Evolutionary conservation across 1,140 invertebrate genomes (phyloP).

Genomic region (Drosophila funebris): DNA sequence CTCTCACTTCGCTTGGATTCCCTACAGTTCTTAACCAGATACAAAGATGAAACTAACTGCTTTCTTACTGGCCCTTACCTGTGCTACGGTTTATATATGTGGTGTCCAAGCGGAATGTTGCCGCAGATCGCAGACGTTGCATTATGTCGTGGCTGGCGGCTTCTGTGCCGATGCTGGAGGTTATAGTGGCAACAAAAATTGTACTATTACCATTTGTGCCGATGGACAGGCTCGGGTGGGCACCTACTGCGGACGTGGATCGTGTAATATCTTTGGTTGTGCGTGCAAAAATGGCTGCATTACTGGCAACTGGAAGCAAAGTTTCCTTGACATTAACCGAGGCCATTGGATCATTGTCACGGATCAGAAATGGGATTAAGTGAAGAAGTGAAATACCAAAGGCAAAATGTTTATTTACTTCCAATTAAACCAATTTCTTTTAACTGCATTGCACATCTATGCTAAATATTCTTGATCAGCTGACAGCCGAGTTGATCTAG

Average conservation of each 20-base stretch:
- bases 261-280: slow-evolving; percentile 8
- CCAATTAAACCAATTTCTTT: too few species aligned
- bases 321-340: not conserved
- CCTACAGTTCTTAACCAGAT: not conserved
- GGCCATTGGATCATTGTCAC: not conserved
- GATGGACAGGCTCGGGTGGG: not conserved
- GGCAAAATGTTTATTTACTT: too few species aligned
- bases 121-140: not conserved
- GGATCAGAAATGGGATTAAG: not conserved
- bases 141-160: not conserved
- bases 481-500: too few species aligned
- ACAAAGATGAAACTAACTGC: not conserved
- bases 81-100: not conserved
- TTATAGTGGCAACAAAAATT: not conserved
- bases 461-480: too few species aligned
- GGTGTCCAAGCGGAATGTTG: not conserved
- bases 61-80: not conserved
- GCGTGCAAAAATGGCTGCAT: not conserved
- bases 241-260: not conserved
- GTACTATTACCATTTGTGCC: slow-evolving; percentile 8
- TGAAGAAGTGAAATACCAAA: not conserved
- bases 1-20: not conserved
- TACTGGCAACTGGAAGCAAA: slow-evolving; percentile 7
- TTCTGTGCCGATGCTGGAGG: slow-evolving; percentile 11
- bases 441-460: too few species aligned